Evolutionary conservation across 1,140 invertebrate species (phyloP).

Genomic region (Lepidurus apus): DNA sequence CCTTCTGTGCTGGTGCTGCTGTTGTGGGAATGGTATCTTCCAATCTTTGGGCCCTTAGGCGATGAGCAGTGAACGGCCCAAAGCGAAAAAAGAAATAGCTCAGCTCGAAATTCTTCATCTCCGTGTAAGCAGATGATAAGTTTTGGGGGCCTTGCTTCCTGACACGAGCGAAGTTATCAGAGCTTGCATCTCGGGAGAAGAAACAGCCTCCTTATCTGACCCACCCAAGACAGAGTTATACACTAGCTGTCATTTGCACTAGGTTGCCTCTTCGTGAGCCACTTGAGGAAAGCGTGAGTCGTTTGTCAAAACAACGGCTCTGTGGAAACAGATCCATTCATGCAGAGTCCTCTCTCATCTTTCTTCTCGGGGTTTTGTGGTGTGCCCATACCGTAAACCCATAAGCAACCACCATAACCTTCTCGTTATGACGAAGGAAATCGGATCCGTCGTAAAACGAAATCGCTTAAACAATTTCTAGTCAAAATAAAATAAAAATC

Average conservation of each 20-base stretch:
- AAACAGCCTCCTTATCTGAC: slow-evolving; percentile 21
- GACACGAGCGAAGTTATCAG: slow-evolving; percentile 18
- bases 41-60: neutral
- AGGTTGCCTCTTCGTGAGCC: slow-evolving; percentile 7
- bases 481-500: neutral
- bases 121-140: neutral
- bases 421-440: neutral
- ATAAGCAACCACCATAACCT: neutral
- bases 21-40: neutral
- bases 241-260: slow-evolving; percentile 12
- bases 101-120: neutral
- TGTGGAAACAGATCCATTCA: slow-evolving; percentile 4
- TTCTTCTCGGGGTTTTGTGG: neutral
- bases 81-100: neutral
- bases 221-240: slow-evolving; percentile 17
- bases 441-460: neutral
- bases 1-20: neutral
- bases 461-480: neutral
- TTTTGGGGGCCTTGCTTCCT: slow-evolving; percentile 13
- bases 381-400: neutral
- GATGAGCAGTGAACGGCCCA: neutral
- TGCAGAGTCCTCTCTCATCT: neutral
- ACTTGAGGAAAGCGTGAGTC: slow-evolving; percentile 14
- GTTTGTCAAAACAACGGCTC: slow-evolving; percentile 18
- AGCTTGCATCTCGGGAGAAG: slow-evolving; percentile 4